Conservation (phyloP, 23 tunicate genomes). For the Ascidia mentula region DNA sequence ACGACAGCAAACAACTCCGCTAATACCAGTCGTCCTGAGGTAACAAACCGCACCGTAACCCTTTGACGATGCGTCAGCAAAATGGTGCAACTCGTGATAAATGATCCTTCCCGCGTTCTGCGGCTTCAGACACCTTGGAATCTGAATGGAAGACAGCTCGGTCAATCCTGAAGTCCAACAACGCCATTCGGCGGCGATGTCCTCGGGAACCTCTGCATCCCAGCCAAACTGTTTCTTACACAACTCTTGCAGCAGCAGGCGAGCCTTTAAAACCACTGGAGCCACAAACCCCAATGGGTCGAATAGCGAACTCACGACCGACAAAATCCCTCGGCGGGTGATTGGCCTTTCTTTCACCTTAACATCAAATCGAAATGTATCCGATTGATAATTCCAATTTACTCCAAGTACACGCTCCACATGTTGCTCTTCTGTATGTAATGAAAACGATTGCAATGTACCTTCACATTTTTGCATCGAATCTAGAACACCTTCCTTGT, state of each 20-base stretch:
- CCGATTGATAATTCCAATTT: not conserved
- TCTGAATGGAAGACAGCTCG: not conserved
- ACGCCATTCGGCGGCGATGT: not conserved
- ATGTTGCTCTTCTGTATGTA: not conserved
- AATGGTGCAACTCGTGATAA: not conserved
- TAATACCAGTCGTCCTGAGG: not conserved
- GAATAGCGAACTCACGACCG: not conserved
- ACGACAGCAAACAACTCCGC: not conserved
- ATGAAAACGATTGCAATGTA: not conserved
- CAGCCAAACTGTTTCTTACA: constrained; percentile 8
- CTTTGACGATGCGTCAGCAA: not conserved
- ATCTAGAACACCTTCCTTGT: not conserved
- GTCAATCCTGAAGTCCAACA: not conserved
- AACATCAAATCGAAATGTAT: not conserved
- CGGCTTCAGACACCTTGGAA: not conserved
- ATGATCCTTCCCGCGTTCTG: not conserved
- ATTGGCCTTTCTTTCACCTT: not conserved
- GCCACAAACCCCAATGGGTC: constrained; percentile 13
- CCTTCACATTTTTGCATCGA: not conserved
- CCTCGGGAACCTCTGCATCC: constrained; percentile 12
- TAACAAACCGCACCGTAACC: not conserved
- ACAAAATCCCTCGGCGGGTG: not conserved
- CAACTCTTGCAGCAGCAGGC: constrained; percentile 3
- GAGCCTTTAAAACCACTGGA: not conserved
- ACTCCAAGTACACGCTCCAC: constrained; percentile 3